Evolutionary conservation across 2,113 vertebrate species (phyloP).

Genomic region (Mesitornis unicolor): DNA sequence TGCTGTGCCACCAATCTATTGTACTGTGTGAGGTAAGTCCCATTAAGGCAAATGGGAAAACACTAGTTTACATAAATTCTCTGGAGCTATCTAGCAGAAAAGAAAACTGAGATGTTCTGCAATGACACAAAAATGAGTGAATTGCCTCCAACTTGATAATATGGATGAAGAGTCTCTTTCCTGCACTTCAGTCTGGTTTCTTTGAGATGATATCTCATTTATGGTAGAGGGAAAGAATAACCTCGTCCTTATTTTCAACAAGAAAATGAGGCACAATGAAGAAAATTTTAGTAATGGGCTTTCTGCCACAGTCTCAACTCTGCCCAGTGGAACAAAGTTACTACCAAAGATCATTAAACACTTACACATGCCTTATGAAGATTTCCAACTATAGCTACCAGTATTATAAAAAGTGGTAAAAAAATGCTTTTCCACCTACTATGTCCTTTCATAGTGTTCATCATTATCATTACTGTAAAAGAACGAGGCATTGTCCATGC

Average conservation of each 20-base stretch:
- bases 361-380: neutral
- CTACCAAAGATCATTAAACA: neutral
- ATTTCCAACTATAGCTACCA: neutral
- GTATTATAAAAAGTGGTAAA: neutral
- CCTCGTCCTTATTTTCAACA: accelerated
- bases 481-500: neutral
- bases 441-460: neutral
- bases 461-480: neutral
- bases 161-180: neutral
- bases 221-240: neutral
- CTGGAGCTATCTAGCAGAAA: neutral
- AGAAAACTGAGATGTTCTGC: neutral
- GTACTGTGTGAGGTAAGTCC: neutral
- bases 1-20: neutral
- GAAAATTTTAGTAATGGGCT: neutral
- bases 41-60: conserved; percentile 16
- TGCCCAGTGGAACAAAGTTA: neutral
- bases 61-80: neutral
- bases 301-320: neutral
- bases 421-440: neutral
- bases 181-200: neutral
- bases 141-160: neutral
- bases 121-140: neutral
- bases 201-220: neutral
- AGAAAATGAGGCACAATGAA: neutral